Base-by-base conservation (phyloP, 2,888 invertebrate species). In the Agrochola circellaris region DNA sequence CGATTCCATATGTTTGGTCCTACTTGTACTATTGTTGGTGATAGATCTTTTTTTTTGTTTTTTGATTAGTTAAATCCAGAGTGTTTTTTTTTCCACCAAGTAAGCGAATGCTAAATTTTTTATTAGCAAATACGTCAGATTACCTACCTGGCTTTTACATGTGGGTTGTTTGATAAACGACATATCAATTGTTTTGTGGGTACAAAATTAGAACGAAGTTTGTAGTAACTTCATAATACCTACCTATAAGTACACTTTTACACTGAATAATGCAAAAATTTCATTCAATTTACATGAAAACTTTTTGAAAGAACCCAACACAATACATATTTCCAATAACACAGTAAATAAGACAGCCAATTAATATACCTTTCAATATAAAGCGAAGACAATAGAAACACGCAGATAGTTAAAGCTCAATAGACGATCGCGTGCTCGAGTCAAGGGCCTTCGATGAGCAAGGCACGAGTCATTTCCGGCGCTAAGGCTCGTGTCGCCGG, bases 401-500 rank as follows among this genome's bases (percentile, higher is more conserved):
- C 73, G 79, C 62, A 71, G 77, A 79, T 87, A 83, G 79, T 83
- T 79, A 74, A 85, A 79, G 79, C 87, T 82, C 82, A 81, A 89
- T 88, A 85, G 87, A 85, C 78, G 84, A 89, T 93, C 93, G 92
- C 93, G 93, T 92, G 93, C 92, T 88, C 90, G 60, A 86, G 83
- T 91, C 91, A 89, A 93, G 92, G 86, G 92, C 92, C 69, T 84
- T 70, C 81, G 93, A 92, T 93, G 94, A 94, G 92, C 92, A 90
- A 93, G 89, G 86, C 92, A 86, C 94, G 86, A 95, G 94, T 94
- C 95, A 96, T 96, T 96, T 96, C 96, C 96, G 95, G 95, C 91
- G 93, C 91, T 90, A 89, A 88, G 73, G 78, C 86, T 87, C 83
- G 89, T 89, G 89, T 88, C 85, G 85, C 79, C 67, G 81, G 71